These are phyloP conservation scores for Stichopus horrens DNA, from an alignment of 53 echinoderm and acorn worm genomes.

Conservation along the genomic window DNA sequence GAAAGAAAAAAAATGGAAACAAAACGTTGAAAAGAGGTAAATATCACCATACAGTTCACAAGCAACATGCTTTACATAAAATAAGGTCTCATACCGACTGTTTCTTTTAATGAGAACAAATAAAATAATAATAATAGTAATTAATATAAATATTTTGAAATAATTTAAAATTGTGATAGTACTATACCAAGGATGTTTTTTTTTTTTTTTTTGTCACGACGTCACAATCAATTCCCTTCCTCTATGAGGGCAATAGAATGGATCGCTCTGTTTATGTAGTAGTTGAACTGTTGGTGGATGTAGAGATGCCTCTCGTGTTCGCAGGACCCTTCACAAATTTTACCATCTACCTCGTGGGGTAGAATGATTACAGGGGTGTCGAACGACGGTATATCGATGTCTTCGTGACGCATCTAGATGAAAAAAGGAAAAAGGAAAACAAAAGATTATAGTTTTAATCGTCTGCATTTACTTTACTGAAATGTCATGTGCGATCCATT, in stretches of 20 bases:
- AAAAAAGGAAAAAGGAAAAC: not conserved
- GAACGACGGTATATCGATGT: not conserved
- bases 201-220: not conserved
- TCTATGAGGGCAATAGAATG: not conserved
- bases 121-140: not conserved
- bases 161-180: too few species aligned
- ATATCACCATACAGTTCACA: constrained; percentile 38
- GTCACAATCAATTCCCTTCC: not conserved
- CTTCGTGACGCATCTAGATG: not conserved
- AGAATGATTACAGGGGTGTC: not conserved
- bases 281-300: constrained; percentile 30
- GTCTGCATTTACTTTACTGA: too few species aligned
- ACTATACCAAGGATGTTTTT: not conserved
- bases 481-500: too few species aligned
- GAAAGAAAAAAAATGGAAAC: not conserved
- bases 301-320: constrained; percentile 1
- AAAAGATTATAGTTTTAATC: not conserved
- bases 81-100: constrained; percentile 9
- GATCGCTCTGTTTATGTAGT: not conserved
- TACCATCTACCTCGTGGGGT: not conserved
- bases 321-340: not conserved
- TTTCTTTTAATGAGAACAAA: not conserved
- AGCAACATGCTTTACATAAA: constrained; percentile 37
- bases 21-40: not conserved
- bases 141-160: not conserved